These are phyloP conservation scores for Artibeus lituratus DNA, from an alignment of 2,797 vertebrate species.

Conservation along the genomic window DNA sequence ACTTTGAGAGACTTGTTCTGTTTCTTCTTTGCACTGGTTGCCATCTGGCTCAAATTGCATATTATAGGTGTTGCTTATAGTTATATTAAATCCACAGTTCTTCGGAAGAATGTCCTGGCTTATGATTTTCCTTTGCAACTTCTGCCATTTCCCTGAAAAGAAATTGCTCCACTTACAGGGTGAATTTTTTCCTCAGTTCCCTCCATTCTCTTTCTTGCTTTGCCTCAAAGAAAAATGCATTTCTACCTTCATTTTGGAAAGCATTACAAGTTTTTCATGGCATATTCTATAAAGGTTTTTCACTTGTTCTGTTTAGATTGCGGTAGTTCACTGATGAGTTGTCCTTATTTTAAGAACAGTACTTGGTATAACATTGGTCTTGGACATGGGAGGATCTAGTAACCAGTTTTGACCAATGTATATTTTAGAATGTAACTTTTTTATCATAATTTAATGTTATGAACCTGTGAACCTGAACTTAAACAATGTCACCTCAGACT, in stretches of 20 bases:
- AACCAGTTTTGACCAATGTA: background rate
- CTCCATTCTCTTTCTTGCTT: background rate
- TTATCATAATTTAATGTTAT: background rate
- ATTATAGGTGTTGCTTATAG: background rate
- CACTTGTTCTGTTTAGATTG: background rate
- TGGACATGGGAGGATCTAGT: background rate
- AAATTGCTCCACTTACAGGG: constrained; percentile 17
- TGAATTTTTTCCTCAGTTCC: background rate
- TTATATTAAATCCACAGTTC: constrained; percentile 32
- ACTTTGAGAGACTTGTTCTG: background rate
- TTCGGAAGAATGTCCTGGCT: background rate
- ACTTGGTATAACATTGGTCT: background rate
- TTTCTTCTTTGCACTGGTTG: constrained; percentile 18
- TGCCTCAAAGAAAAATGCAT: constrained; percentile 9
- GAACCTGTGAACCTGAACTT: constrained; percentile 18
- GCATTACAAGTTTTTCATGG: background rate
- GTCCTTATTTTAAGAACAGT: constrained; percentile 11
- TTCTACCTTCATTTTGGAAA: constrained; percentile 14
- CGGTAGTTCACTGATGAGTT: background rate
- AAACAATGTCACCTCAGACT: background rate
- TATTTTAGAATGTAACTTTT: constrained; percentile 12
- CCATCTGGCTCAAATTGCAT: constrained; percentile 10
- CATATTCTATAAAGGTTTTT: background rate
- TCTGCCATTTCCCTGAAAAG: constrained; percentile 40
- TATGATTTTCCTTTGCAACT: constrained; percentile 40